Conservation (phyloP, 2,888 invertebrate species). For the Tachystola acroxantha region DNA sequence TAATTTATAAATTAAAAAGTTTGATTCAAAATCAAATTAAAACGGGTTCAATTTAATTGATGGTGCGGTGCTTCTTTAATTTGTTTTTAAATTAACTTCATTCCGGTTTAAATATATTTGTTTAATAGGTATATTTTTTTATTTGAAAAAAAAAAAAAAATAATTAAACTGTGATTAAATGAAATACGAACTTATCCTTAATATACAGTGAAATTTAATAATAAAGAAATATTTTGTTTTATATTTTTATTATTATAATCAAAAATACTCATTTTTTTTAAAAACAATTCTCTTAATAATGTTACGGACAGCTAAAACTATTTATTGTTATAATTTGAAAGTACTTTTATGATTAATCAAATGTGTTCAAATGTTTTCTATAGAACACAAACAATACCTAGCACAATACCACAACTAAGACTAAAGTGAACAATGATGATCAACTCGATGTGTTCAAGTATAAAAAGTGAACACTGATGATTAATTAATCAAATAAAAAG, state of each 20-base stretch:
- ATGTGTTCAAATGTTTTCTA: no score
- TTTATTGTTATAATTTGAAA: not conserved
- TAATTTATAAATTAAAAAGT: slow-evolving; percentile 25
- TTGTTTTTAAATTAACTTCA: slow-evolving; percentile 11
- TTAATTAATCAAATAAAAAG: no score
- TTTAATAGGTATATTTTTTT: not conserved
- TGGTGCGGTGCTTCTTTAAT: slow-evolving; percentile 22
- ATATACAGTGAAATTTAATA: not conserved
- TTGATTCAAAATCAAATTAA: slow-evolving; percentile 28
- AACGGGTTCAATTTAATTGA: slow-evolving; percentile 36
- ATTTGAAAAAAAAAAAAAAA: not conserved
- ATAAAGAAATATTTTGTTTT: no score
- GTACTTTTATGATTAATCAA: not conserved
- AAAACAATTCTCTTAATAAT: not conserved
- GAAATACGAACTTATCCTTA: not conserved
- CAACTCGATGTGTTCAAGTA: no score
- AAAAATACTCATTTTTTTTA: not conserved
- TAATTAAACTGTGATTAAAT: not conserved
- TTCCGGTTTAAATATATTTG: slow-evolving; percentile 14
- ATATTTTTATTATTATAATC: not conserved
- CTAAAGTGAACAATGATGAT: no score
- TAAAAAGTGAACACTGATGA: no score
- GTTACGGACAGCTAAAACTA: not conserved
- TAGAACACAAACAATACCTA: no score
- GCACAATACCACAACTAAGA: no score